Base-by-base conservation (phyloP, 1,140 invertebrate genomes). In the Yoshiicerus persimilis region DNA sequence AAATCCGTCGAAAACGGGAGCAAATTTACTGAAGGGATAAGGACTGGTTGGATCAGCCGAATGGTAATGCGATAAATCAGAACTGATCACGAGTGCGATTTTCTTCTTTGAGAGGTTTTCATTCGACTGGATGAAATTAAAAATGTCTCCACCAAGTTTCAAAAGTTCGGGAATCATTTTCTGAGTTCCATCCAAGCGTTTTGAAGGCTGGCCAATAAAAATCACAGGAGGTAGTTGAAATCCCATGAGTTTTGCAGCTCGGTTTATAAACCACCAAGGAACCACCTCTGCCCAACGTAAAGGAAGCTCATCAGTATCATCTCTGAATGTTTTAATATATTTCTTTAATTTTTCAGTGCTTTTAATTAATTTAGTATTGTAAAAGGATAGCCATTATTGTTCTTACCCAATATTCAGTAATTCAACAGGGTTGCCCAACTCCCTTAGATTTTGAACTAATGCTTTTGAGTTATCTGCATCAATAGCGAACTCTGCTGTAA, bases 281-380 rank as follows among this genome's bases (percentile, higher is more conserved):
- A 90, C 56, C 0, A 87, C 89, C 84, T 90, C 89, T 5, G 80
- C 89, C 89, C 89, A 90, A 4, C 64, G 27, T 23, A 90, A 30
- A 20, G 36, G 25, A 4, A 88, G 1, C 8, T 25, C 0, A 16
- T 87, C 64, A 16, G 16, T 85, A 41, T 11, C 27, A 20, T 32
- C 11, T 10, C 32, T 80, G 25, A n/a, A n/a, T n/a, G n/a, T n/a
- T n/a, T n/a, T n/a, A n/a, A n/a, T n/a, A n/a, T n/a, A n/a, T n/a
- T n/a, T n/a, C n/a, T n/a, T n/a, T n/a, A n/a, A n/a, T n/a, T n/a
- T n/a, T n/a, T n/a, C 1, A 66, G 23, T 6, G n/a, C 23, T 10
- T 87, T 32, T 70, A 32, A 25, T 30, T 84, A 70, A 11, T 6
- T 4, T 27, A 13, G 20, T 87, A 77, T n/a, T 34, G 16, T 41